These are phyloP conservation scores for Cryptotis parvus DNA, from an alignment of 2,113 vertebrate genomes.

Conservation along the genomic window DNA sequence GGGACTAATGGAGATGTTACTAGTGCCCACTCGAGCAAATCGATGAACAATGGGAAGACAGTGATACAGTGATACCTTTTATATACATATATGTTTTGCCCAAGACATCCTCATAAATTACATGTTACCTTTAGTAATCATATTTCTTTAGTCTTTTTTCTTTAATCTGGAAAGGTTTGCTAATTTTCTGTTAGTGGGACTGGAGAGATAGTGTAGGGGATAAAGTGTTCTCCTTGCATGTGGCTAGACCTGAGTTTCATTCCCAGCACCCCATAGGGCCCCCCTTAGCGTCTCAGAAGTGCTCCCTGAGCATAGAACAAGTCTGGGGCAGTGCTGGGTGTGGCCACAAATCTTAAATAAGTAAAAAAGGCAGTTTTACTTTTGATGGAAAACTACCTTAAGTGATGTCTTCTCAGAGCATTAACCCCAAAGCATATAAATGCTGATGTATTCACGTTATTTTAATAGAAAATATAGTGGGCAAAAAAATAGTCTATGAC, in stretches of 20 bases:
- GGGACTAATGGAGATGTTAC: too few species aligned
- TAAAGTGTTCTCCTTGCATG: too few species aligned
- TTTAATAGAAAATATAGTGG: not conserved
- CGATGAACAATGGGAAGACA: too few species aligned
- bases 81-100: not conserved
- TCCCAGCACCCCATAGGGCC: too few species aligned
- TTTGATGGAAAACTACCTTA: constrained; percentile 12
- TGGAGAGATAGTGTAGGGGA: too few species aligned
- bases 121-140: not conserved
- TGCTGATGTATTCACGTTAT: not conserved
- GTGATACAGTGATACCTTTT: too few species aligned
- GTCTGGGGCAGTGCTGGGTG: too few species aligned
- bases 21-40: too few species aligned
- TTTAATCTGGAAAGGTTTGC: not conserved
- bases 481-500: not conserved
- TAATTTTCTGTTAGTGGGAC: not conserved
- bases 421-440: not conserved
- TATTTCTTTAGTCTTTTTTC: not conserved
- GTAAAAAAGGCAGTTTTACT: not conserved
- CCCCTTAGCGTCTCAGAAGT: too few species aligned
- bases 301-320: too few species aligned
- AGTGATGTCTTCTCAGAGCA: not conserved
- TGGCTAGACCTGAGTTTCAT: too few species aligned
- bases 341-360: too few species aligned
- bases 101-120: not conserved